phyloP scores from a whole-genome alignment of 2,888 invertebrate species.

The Ceratothoa steindachneri region DNA sequence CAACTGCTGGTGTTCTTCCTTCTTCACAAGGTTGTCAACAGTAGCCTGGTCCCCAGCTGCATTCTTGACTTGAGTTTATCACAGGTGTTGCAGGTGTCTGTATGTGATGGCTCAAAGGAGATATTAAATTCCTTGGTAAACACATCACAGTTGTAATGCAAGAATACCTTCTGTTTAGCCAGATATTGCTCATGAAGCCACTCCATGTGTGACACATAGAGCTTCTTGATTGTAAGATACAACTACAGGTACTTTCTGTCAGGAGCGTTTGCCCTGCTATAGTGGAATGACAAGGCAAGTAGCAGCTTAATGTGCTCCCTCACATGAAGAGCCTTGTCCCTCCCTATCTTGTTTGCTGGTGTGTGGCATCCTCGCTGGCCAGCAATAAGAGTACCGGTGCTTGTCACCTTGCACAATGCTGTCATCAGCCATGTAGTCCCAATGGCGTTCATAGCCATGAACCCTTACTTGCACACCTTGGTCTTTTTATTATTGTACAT shows the following conservation, averaged over 20 bases:
- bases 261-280: constrained; percentile 12
- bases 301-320: constrained; percentile 20
- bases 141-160: constrained; percentile 16
- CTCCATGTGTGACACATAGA: constrained; percentile 3
- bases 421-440: neutral
- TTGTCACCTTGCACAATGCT: constrained; percentile 15
- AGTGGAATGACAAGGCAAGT: constrained; percentile 16
- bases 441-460: constrained; percentile 20
- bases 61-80: constrained; percentile 5
- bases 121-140: constrained; percentile 18
- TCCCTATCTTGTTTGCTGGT: constrained; percentile 10
- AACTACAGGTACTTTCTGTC: constrained; percentile 16
- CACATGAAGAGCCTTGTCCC: neutral
- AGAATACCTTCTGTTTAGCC: neutral
- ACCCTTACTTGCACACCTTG: constrained; percentile 20
- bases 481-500: constrained; percentile 1
- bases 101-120: constrained; percentile 20
- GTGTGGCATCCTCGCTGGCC: neutral
- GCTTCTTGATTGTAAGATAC: constrained; percentile 1
- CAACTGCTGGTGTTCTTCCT: neutral
- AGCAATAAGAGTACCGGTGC: neutral
- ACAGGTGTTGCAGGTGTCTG: constrained; percentile 17
- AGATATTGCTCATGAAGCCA: constrained; percentile 1
- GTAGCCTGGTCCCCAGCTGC: neutral
- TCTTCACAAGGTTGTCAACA: neutral